phyloP scores from a whole-genome alignment of 2,797 vertebrate genomes.

The Spinus olivaceus region DNA sequence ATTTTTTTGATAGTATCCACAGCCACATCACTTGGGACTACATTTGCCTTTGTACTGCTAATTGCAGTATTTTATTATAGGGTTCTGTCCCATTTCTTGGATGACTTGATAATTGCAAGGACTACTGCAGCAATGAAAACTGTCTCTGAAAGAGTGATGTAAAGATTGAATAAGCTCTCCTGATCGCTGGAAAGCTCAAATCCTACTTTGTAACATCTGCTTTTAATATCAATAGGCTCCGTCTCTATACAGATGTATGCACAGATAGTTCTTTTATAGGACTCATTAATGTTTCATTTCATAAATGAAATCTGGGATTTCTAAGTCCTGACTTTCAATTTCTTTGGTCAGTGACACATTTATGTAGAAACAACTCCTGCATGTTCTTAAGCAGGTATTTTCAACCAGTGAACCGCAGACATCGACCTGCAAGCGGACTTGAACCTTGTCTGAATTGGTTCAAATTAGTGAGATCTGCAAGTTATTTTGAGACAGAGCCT shows the following conservation, averaged over 20 bases:
- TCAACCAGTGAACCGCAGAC: neutral
- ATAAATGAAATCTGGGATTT: neutral
- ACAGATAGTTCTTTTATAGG: neutral
- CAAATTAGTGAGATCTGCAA: neutral
- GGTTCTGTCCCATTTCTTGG: slow-evolving; percentile 19
- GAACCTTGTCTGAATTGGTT: neutral
- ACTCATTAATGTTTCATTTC: neutral
- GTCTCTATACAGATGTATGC: neutral
- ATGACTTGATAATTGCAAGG: neutral
- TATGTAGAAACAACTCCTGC: neutral
- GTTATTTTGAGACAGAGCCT: neutral
- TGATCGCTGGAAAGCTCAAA: neutral
- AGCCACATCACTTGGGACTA: slow-evolving; percentile 4
- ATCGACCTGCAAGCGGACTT: neutral
- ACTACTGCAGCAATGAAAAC: neutral
- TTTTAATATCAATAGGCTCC: neutral
- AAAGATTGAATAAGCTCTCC: neutral
- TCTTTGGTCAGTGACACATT: neutral
- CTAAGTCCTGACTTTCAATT: neutral
- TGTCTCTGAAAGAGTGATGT: neutral
- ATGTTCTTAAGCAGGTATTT: neutral
- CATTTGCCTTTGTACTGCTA: slow-evolving; percentile 30
- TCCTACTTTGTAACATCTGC: neutral
- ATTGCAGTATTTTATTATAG: slow-evolving; percentile 57
- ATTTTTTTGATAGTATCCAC: slow-evolving; percentile 55